Evolutionary conservation across 2,113 vertebrate genomes (phyloP).

Genomic region (Nothobranchius furzeri): DNA sequence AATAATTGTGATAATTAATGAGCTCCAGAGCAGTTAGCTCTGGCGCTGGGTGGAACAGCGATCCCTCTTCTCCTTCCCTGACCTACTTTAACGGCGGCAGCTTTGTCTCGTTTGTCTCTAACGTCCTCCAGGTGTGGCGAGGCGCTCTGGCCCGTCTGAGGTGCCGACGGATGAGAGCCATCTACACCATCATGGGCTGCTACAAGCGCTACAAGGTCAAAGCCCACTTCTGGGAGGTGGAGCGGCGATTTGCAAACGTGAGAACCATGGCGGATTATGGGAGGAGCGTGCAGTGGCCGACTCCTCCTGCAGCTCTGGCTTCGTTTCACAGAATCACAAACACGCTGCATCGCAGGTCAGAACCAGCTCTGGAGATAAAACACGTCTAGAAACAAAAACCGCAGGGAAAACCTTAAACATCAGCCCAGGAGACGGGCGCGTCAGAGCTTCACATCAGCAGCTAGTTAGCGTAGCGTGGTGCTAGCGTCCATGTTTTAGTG

Average conservation of each 20-base stretch:
- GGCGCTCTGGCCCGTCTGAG: slow-evolving; percentile 85
- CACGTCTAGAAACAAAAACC: no score
- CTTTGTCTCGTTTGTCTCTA: slow-evolving; percentile 4
- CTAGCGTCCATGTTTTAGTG: no score
- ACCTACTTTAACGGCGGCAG: slow-evolving; percentile 60
- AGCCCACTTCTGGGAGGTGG: slow-evolving; percentile 85
- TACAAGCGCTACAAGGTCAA: slow-evolving; percentile 90
- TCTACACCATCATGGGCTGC: slow-evolving; percentile 87
- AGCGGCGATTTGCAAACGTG: slow-evolving; percentile 79
- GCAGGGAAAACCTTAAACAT: no score
- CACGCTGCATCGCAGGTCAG: slow-evolving; percentile 85
- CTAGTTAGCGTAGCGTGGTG: no score
- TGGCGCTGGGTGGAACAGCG: slow-evolving; percentile 22
- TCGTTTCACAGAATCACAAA: slow-evolving; percentile 85
- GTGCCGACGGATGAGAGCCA: slow-evolving; percentile 81
- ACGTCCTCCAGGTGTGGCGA: slow-evolving; percentile 83
- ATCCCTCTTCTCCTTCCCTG: slow-evolving; percentile 41
- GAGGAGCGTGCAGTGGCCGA: slow-evolving; percentile 84
- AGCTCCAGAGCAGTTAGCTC: slow-evolving; percentile 46
- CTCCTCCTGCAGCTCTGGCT: slow-evolving; percentile 77
- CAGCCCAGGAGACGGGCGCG: no score
- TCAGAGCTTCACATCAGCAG: no score
- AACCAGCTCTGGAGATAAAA: neutral
- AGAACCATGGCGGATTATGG: slow-evolving; percentile 84
- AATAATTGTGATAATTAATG: slow-evolving; percentile 65